Base-by-base conservation (phyloP, 2,113 vertebrate species). In the Oryzias melastigma region DNA sequence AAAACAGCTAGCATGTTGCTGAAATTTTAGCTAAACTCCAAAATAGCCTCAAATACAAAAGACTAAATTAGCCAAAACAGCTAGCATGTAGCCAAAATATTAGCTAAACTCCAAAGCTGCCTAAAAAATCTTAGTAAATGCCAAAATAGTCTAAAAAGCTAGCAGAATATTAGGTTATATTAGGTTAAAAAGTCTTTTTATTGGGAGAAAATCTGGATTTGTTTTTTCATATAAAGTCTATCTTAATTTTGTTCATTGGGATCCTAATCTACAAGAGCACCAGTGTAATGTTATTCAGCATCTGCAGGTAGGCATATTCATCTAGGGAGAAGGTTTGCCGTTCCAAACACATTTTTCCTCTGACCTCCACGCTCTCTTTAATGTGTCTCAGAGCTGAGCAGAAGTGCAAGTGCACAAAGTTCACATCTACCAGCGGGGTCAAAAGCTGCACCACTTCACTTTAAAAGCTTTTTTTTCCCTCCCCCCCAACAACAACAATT, bases 321-420 rank as follows among this genome's bases (percentile, higher is more conserved):
- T 70, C 58, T 41, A 62, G 47, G 35, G 35, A 64, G 65, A 68
- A 58, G 56, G 56, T 62, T 66, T 68, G 65, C 58, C 61, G 50
- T 60, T 78, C 65, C 72, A 82, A 77, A 80, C 61, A 62, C 71
- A 78, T 72, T 76, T 80, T 73, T 83, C 64, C 77, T 61, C 70
- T 56, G 55, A 81, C 68, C 55, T 73, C 27, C 44, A 45, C 53
- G 71, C 69, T 64, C 50, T 73, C 54, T 65, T 62, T 40, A 68
- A 58, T 62, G 17, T 22, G 64, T 75, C 74, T 73, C 75, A 53
- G 57, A 66, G 62, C 59, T 83, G 51, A 76, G 77, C 76, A 81
- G 76, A 82, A 76, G 57, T 65, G 55, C 52, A 53, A 66, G 65
- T 70, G 65, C 55, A 71, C 71, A 76, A 65, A 78, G 61, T 72